Evolutionary conservation across 2,797 vertebrate genomes (phyloP).

Genomic region (Sebastes kiyomatsui): DNA sequence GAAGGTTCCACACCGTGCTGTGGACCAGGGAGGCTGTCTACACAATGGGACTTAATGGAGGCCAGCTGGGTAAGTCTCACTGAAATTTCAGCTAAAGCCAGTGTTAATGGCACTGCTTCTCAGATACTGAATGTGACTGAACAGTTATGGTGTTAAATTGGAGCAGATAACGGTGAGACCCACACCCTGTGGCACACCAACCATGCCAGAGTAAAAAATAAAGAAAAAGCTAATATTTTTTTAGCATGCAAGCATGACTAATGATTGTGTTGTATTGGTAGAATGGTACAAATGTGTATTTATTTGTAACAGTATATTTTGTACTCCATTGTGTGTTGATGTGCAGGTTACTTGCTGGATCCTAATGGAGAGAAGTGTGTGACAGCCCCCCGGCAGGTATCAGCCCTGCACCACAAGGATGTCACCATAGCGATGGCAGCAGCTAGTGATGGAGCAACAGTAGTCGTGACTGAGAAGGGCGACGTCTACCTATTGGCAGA

Average conservation of each 20-base stretch:
- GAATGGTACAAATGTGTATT: background rate
- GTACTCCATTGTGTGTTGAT: background rate
- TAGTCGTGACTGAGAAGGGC: constrained; percentile 92
- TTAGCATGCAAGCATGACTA: background rate
- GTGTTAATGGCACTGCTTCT: background rate
- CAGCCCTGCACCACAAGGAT: constrained; percentile 94
- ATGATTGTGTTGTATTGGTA: background rate
- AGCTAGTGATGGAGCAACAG: constrained; percentile 93
- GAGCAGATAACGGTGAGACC: background rate
- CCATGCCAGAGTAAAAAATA: background rate
- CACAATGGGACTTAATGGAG: constrained; percentile 96
- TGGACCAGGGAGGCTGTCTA: constrained; percentile 97
- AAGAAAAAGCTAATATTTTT: background rate
- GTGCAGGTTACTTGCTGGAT: constrained; percentile 91
- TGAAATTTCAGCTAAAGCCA: background rate
- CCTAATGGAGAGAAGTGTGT: constrained; percentile 95
- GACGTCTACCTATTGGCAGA: constrained; percentile 94
- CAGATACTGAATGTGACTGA: background rate
- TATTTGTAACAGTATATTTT: background rate
- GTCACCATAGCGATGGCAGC: constrained; percentile 88
- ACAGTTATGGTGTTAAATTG: background rate
- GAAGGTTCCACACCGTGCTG: constrained; percentile 95
- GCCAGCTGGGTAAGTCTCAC: constrained; percentile 91
- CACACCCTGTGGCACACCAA: too few species aligned
- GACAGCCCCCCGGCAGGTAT: constrained; percentile 92